Evolutionary conservation across 2,888 invertebrate species (phyloP).

Genomic region (Ischnura elegans): DNA sequence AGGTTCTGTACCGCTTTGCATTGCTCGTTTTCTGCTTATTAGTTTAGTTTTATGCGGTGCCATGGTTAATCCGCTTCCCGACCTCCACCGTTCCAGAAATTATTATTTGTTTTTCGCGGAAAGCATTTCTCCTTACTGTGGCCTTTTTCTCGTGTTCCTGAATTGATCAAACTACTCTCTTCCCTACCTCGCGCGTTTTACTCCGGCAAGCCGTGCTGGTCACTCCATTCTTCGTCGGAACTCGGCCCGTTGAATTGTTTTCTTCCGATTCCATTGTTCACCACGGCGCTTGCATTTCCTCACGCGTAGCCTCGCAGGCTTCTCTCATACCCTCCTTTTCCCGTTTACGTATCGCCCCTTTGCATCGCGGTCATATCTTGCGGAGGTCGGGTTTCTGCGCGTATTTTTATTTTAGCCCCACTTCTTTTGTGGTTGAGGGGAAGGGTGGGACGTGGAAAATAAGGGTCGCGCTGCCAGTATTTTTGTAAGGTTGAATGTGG

Average conservation of each 20-base stretch:
- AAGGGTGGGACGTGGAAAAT: not conserved
- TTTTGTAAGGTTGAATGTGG: not conserved
- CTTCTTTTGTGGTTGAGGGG: not conserved
- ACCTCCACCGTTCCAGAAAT: not conserved
- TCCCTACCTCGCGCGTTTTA: no score
- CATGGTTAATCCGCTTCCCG: not conserved
- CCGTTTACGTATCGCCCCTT: not conserved
- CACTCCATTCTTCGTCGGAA: not conserved
- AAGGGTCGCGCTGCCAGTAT: not conserved
- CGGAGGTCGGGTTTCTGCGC: not conserved
- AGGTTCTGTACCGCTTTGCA: no score
- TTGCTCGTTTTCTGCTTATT: no score
- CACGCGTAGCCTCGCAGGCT: not conserved
- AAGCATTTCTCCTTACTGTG: not conserved
- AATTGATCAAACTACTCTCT: not conserved
- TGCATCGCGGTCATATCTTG: not conserved
- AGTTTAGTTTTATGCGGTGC: no score
- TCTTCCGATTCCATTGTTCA: not conserved
- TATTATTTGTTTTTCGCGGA: not conserved
- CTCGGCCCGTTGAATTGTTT: not conserved
- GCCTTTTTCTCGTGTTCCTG: not conserved
- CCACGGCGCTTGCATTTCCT: not conserved
- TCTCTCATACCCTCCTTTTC: not conserved
- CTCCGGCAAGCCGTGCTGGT: not conserved
- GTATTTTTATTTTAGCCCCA: not conserved